Evolutionary conservation across 1,140 invertebrate genomes (phyloP).

Genomic region (Scaptomyza graminum): DNA sequence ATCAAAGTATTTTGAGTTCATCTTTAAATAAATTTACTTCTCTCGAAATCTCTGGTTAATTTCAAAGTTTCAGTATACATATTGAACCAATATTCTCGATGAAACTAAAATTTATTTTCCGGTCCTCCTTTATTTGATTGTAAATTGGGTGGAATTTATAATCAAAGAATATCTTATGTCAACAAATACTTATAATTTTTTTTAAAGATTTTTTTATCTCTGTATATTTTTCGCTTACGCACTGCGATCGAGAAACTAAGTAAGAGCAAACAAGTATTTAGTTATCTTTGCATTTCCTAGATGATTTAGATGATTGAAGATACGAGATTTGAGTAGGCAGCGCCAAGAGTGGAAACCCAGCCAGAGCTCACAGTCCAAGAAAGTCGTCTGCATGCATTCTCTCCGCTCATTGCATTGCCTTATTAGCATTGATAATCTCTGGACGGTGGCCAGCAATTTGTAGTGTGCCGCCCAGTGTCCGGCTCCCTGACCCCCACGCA

Average conservation of each 20-base stretch:
- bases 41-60: too few species aligned
- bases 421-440: slow-evolving; percentile 80
- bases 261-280: slow-evolving; percentile 30
- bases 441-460: slow-evolving; percentile 65
- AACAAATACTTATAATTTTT: not conserved
- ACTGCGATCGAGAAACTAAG: not conserved
- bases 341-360: slow-evolving; percentile 12
- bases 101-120: too few species aligned
- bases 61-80: too few species aligned
- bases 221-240: slow-evolving; percentile 37
- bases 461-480: slow-evolving; percentile 27
- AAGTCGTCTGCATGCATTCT: not conserved
- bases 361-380: not conserved
- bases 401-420: slow-evolving; percentile 60
- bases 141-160: too few species aligned
- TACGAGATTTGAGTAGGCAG: slow-evolving; percentile 37
- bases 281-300: slow-evolving; percentile 57
- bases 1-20: too few species aligned
- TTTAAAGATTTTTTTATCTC: not conserved
- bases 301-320: slow-evolving; percentile 64
- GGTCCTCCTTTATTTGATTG: too few species aligned
- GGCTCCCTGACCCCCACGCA: slow-evolving; percentile 65
- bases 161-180: too few species aligned
- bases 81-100: too few species aligned
- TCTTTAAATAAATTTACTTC: too few species aligned